Conservation (phyloP, 2,113 vertebrate species). For the Stigmatopora argus region DNA sequence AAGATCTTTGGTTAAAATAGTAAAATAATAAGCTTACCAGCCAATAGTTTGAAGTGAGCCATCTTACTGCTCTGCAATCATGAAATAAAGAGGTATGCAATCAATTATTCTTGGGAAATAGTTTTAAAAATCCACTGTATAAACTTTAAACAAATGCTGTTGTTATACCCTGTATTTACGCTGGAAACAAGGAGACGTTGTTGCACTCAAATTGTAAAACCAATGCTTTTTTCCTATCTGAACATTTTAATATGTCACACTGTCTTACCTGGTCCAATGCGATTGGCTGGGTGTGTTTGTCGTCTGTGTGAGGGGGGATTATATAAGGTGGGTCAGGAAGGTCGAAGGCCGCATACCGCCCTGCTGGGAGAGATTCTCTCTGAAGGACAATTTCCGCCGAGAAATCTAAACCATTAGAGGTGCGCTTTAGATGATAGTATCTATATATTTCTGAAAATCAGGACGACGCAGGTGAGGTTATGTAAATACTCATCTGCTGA, state of each 20-base stretch:
- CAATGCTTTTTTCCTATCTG: too few relatives aligned
- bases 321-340: conserved; percentile 27
- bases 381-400: background rate
- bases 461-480: background rate
- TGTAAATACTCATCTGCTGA: conserved; percentile 5
- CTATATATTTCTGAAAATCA: conserved; percentile 16
- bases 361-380: background rate
- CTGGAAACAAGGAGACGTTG: too few relatives aligned
- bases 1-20: background rate
- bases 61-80: conserved; percentile 31
- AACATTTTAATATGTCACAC: too few relatives aligned
- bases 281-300: background rate
- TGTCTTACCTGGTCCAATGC: conserved; percentile 16
- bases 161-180: too few relatives aligned
- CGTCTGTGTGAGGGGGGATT: background rate
- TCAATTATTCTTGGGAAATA: background rate
- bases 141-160: background rate
- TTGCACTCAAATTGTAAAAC: too few relatives aligned
- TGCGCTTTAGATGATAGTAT: background rate
- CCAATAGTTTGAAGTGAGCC: conserved; percentile 37
- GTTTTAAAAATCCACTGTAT: background rate
- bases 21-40: conserved; percentile 33
- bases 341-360: conserved; percentile 26
- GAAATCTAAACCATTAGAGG: background rate
- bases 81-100: background rate